Conservation (phyloP, 2,888 invertebrate genomes). For the Desoria tigrina region DNA sequence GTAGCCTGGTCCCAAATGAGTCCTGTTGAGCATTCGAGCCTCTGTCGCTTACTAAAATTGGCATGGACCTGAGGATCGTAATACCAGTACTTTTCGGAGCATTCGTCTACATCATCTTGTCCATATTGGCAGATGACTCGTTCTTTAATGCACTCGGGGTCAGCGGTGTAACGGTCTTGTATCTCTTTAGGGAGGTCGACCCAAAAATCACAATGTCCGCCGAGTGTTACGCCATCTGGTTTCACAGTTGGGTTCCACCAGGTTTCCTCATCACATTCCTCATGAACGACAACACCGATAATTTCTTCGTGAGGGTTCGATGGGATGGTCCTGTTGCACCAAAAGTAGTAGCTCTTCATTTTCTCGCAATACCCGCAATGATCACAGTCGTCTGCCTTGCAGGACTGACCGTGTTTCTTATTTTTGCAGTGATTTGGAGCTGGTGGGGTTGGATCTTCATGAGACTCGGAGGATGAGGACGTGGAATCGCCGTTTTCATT, state of each 20-base stretch:
- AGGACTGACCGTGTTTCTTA: neutral
- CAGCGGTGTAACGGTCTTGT: neutral
- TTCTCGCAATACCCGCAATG: slow-evolving; percentile 9
- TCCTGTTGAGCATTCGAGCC: neutral
- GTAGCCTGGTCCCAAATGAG: too few species aligned
- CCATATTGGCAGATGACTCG: neutral
- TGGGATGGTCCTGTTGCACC: neutral
- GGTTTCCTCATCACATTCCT: neutral
- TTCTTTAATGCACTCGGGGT: neutral
- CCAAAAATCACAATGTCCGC: neutral
- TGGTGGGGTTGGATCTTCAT: too few species aligned
- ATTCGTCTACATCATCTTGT: neutral
- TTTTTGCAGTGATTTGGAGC: too few species aligned
- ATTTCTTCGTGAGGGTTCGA: neutral
- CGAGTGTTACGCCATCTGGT: neutral
- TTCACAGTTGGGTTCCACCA: neutral
- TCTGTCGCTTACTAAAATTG: neutral
- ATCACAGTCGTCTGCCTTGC: slow-evolving; percentile 12
- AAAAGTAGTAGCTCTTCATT: neutral
- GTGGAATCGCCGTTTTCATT: neutral
- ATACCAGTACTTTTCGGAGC: neutral
- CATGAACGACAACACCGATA: neutral
- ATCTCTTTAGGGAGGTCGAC: neutral
- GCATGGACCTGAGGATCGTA: neutral
- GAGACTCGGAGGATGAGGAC: too few species aligned